Percentiles rank a stretch among this genome's conserved stretches.
Evolutionary conservation across 2,888 invertebrate species (phyloP).

Genomic region (Pyrgus malvae): DNA sequence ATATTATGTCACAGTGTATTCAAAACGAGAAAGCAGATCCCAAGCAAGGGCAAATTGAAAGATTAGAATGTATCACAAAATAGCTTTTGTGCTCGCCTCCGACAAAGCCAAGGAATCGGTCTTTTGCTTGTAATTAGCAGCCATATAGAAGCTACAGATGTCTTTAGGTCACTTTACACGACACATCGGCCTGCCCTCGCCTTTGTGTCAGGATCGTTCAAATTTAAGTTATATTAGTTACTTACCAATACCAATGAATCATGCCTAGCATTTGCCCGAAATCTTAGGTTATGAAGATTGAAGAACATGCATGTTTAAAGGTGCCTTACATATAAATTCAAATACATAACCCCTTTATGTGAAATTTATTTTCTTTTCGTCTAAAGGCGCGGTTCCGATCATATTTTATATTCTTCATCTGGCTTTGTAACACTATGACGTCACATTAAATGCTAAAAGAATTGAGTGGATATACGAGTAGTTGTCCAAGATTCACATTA

Average conservation of each 20-base stretch:
- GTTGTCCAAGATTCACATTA: too few relatives aligned
- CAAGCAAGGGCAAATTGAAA: conserved; percentile 20
- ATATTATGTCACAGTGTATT: background rate
- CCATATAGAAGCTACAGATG: conserved; percentile 25
- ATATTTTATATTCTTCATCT: too few relatives aligned
- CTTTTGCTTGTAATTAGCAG: conserved; percentile 26
- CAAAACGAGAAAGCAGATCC: conserved; percentile 14
- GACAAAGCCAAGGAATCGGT: conserved; percentile 27
- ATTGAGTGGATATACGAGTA: too few relatives aligned
- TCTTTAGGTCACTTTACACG: conserved; percentile 26
- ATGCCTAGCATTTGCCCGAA: background rate
- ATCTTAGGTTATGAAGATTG: background rate
- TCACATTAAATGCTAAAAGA: too few relatives aligned
- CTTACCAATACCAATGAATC: background rate
- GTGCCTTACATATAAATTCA: too few relatives aligned
- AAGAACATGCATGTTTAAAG: too few relatives aligned
- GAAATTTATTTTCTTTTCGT: too few relatives aligned
- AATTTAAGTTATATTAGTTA: conserved; percentile 4
- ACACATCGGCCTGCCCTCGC: conserved; percentile 23
- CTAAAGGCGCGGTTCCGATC: too few relatives aligned
- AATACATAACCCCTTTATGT: too few relatives aligned
- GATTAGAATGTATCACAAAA: conserved; percentile 27
- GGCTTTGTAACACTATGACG: too few relatives aligned
- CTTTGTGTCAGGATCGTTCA: conserved; percentile 23
- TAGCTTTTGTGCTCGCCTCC: conserved; percentile 24